phyloP scores from a whole-genome alignment of 2,888 invertebrate species.

The Thecophora atra region DNA sequence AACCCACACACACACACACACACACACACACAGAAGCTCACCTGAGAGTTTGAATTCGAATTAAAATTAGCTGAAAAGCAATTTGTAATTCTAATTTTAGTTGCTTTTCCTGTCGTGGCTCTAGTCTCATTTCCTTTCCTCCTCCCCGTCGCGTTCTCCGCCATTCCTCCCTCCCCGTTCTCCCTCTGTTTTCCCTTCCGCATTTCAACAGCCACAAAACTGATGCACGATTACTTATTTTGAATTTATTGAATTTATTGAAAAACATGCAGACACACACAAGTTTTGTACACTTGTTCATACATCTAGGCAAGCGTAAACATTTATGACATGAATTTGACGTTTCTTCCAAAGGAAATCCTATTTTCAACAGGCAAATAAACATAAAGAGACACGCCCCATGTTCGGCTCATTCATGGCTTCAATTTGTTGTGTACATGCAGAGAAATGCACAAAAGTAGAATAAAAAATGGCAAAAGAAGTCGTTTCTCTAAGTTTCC shows the following conservation, averaged over 20 bases:
- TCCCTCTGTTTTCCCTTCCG: neutral
- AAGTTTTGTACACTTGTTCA: neutral
- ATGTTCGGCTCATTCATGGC: neutral
- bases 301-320: slow-evolving; percentile 2
- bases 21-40: neutral
- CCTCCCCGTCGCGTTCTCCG: neutral
- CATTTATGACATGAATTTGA: slow-evolving; percentile 36
- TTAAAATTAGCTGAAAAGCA: slow-evolving; percentile 15
- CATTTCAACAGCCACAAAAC: slow-evolving; percentile 19
- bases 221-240: neutral
- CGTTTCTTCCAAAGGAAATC: slow-evolving; percentile 32
- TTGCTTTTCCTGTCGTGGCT: neutral
- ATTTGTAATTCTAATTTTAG: slow-evolving; percentile 14
- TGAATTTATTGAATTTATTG: slow-evolving; percentile 36
- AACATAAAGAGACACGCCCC: neutral
- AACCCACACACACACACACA: neutral
- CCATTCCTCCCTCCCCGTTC: neutral
- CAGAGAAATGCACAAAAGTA: too few species aligned
- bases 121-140: neutral
- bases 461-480: too few species aligned
- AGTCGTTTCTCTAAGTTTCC: too few species aligned
- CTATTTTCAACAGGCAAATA: slow-evolving; percentile 10
- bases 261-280: slow-evolving; percentile 12
- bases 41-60: neutral
- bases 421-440: too few species aligned